These are phyloP conservation scores for Clanis bilineata DNA, from an alignment of 2,888 invertebrate genomes.

Conservation along the genomic window DNA sequence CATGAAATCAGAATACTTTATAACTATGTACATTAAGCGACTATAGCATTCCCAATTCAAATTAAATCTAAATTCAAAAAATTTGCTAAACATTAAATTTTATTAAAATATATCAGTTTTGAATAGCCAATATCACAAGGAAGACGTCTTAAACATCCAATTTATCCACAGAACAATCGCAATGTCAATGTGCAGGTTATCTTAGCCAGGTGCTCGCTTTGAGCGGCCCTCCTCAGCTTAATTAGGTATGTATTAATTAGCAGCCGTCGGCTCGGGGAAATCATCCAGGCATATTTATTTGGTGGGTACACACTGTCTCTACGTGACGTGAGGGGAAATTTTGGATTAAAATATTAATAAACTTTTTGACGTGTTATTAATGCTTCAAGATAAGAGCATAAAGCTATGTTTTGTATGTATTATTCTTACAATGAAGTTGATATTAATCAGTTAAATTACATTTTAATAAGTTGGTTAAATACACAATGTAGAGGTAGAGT, in stretches of 20 bases:
- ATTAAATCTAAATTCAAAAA: too few relatives aligned
- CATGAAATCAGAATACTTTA: too few relatives aligned
- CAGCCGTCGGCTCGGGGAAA: constrained; percentile 23
- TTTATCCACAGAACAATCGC: neutral
- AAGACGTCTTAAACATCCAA: neutral
- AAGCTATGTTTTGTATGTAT: too few relatives aligned
- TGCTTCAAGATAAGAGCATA: too few relatives aligned
- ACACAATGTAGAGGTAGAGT: too few relatives aligned
- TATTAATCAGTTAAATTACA: too few relatives aligned
- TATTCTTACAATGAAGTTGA: too few relatives aligned
- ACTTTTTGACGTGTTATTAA: too few relatives aligned
- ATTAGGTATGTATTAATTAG: constrained; percentile 48
- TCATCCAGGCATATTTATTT: constrained; percentile 15
- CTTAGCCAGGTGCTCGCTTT: constrained; percentile 23
- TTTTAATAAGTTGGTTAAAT: too few relatives aligned
- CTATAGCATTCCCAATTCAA: too few relatives aligned
- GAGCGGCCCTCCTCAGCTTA: constrained; percentile 31
- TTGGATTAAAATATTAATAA: neutral
- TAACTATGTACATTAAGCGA: too few relatives aligned
- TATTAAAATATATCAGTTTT: neutral
- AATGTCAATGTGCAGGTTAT: constrained; percentile 9
- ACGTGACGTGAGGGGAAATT: neutral
- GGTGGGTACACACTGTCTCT: neutral
- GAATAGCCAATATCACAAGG: neutral
- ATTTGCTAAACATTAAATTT: neutral